Evolutionary conservation across 2,797 vertebrate genomes (phyloP), one percentile per base, ranked within the genome.

Genomic region (Oreortyx pictus): DNA sequence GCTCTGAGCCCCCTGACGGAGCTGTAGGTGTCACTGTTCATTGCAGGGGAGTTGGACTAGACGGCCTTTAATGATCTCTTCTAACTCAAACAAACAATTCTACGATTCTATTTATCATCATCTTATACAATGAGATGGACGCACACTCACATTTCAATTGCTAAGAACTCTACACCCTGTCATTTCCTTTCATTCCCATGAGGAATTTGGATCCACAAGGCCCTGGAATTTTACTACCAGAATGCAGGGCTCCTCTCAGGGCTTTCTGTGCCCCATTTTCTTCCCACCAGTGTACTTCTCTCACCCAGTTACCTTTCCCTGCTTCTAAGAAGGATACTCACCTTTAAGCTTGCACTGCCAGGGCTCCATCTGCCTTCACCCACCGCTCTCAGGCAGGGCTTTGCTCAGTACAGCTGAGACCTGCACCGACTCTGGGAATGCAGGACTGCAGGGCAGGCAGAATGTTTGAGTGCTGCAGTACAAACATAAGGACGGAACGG

Each of bases 371-470:
- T 62, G 37, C 27, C 33, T 76, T 23, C 31, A 37, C 31, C 31
- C 31, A 15, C 59, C 74, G 22, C 0, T 0, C 31, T 64, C 13
- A 50, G 50, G 50, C 0, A 1, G 16, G 25, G 54, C 23, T 13
- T 35, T 5, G 10, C 29, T 52, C 6, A 14, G 2, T 7, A 29
- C 2, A 15, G 49, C 31, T 1, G 9, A 9, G 5, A 64, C 33
- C 64, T 62, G 71, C 2, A 3, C 9, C 2, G 17, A 15, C 52
- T 52, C 68, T 33, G 37, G 29, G 41, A 24, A 73, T 3, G 31
- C 0, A 47, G 37, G 75, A 37, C 0, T 24, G 39, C 0, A 6
- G 19, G 29, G 31, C 15, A 24, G 8, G 22, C 49, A 44, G 46
- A 70, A 60, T 5, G 11, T 52, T 31, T 61, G 25, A 57, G 67